Conservation (phyloP, 2,113 vertebrate species). For the Epinephelus moara region DNA sequence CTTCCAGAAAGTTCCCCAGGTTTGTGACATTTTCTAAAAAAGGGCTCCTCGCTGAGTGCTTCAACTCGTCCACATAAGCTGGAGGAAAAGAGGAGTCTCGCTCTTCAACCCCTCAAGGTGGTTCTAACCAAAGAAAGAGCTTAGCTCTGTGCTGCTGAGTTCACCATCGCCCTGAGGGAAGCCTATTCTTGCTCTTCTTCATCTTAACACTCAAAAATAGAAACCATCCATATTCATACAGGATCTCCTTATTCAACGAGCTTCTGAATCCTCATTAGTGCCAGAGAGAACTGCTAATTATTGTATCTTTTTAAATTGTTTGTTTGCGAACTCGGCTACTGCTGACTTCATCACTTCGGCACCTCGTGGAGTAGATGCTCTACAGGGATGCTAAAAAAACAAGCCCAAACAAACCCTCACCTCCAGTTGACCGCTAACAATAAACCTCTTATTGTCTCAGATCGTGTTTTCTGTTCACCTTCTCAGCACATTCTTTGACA, state of each 20-base stretch:
- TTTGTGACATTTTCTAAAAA: constrained; percentile 52
- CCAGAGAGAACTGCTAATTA: constrained; percentile 47
- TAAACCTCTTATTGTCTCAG: not conserved
- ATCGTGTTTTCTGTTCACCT: not conserved
- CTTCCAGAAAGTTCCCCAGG: constrained; percentile 1
- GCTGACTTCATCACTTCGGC: constrained; percentile 49
- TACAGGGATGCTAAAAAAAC: not conserved
- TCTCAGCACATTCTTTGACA: not conserved
- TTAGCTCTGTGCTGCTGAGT: constrained; percentile 27
- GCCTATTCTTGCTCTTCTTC: constrained; percentile 7
- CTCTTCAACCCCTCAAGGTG: not conserved
- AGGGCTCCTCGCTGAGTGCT: not conserved
- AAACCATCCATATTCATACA: constrained; percentile 74
- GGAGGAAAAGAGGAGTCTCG: not conserved
- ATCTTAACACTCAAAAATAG: constrained; percentile 57
- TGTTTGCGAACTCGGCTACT: constrained; percentile 46
- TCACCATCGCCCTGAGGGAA: constrained; percentile 52
- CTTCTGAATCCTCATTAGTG: constrained; percentile 61
- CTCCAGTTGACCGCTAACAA: constrained; percentile 29
- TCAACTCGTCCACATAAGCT: not conserved
- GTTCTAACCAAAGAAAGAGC: constrained; percentile 19
- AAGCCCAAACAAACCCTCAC: constrained; percentile 48
- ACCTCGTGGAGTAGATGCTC: constrained; percentile 14
- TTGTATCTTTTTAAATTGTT: constrained; percentile 30
- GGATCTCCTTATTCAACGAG: constrained; percentile 38